Percentiles rank a stretch among this genome's conserved stretches.
phyloP scores from a whole-genome alignment of 2,797 vertebrate genomes.

The Prionace glauca region DNA sequence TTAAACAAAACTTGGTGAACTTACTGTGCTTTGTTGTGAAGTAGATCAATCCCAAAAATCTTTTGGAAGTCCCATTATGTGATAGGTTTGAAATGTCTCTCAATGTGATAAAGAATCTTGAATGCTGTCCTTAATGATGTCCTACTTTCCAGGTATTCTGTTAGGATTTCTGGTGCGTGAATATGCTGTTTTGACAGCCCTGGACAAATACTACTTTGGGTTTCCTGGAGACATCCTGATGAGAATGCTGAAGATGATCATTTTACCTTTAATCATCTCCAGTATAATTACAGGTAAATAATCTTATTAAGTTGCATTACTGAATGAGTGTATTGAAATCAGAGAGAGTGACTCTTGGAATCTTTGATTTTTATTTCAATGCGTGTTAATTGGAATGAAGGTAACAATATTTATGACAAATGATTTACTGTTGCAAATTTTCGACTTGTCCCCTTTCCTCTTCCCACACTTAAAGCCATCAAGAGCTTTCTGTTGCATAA shows the following conservation, averaged over 20 bases:
- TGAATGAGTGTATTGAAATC: neutral
- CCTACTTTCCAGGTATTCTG: slow-evolving; percentile 67
- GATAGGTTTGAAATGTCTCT: neutral
- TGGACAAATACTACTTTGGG: slow-evolving; percentile 87
- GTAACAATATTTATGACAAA: neutral
- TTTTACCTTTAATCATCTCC: slow-evolving; percentile 89
- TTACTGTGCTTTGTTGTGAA: neutral
- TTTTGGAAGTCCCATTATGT: neutral
- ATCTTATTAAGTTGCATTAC: slow-evolving; percentile 37
- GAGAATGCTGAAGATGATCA: slow-evolving; percentile 94
- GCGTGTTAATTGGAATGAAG: neutral
- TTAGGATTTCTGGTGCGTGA: slow-evolving; percentile 79
- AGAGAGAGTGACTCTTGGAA: neutral
- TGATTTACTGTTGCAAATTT: neutral
- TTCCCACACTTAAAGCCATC: neutral
- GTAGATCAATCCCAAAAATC: neutral
- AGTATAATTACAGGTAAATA: slow-evolving; percentile 93
- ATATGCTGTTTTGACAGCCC: slow-evolving; percentile 70
- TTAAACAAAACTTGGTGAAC: neutral
- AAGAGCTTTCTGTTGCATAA: neutral
- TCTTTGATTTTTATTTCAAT: neutral
- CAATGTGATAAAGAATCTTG: neutral
- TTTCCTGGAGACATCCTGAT: slow-evolving; percentile 94
- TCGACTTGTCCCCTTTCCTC: neutral
- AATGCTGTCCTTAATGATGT: neutral